phyloP scores from a whole-genome alignment of 2,888 invertebrate genomes.

The Proisotoma minuta region DNA sequence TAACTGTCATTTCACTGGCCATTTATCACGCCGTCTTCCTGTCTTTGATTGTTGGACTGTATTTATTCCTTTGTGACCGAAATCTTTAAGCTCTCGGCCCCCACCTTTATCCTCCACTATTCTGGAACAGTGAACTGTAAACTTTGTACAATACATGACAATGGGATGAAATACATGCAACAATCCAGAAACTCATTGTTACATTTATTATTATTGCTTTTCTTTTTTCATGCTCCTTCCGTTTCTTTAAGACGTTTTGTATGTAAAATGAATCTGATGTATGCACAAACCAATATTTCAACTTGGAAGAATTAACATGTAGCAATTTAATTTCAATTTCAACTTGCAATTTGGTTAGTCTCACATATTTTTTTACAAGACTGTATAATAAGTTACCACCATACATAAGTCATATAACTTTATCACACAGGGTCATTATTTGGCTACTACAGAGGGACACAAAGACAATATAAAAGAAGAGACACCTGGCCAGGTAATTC shows the following conservation, averaged over 20 bases:
- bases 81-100: background rate
- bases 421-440: no score
- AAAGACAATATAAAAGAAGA: background rate
- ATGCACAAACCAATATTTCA: no score
- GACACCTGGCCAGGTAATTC: background rate
- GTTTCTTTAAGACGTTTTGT: no score
- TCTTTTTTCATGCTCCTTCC: background rate
- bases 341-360: no score
- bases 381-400: no score
- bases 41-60: background rate
- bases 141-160: background rate
- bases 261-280: no score
- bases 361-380: no score
- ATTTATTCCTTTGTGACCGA: background rate
- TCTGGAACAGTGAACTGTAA: background rate
- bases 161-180: constrained; percentile 5
- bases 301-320: no score
- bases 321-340: no score
- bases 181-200: constrained; percentile 7
- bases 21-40: background rate
- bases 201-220: background rate
- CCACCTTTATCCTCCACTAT: background rate
- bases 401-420: no score
- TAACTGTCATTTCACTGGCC: background rate
- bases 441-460: no score